Base-by-base conservation (phyloP, 2,113 vertebrate species). In the Lamprologus sp. region DNA sequence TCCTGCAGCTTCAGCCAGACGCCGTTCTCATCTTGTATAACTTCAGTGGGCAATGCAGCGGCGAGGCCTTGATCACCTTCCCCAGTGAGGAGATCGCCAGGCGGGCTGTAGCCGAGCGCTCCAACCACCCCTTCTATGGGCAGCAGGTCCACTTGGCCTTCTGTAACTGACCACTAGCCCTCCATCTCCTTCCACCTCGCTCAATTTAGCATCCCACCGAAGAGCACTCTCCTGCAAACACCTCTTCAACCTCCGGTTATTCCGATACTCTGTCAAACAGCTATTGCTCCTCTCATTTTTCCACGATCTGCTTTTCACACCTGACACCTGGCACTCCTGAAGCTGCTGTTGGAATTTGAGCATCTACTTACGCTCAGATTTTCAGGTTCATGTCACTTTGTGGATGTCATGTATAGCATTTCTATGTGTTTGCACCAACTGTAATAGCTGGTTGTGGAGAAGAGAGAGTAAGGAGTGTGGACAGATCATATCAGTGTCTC, bases 21-120 rank as follows among this genome's bases (percentile, higher is more conserved):
- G 96, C 97, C 33, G 91, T 98, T 90, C 96, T 98, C 7, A 88
- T 98, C 92, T 95, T 98, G 95, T 97, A 98, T 92, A 97, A 97
- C 95, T 96, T 97, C 88, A 98, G 96, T 26, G 98, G 98, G 86
- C 97, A 97, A 94, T 97, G 97, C 94, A 98, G 97, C n/a, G 97
- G 97, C 5, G 97, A 98, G 93, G 97, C 98, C 0, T 91, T 98
- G 90, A 95, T 98, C 94, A 97, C 97, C 84, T 98, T 98, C 87
- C 97, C 97, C 77, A 98, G 96, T 28, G 96, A 97, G 94, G 97
- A 97, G 88, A 84, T 94, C 2, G 98, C 97, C 73, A 95, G 95
- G 90, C 97, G 86, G 77, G 98, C 98, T 7, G 95, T 98, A 87
- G 94, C 95, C 5, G 97, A 98, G 95, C 96, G 95, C 87, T 96